Conservation (phyloP, 2,888 invertebrate genomes). For the Marasmarcha lunaedactyla region DNA sequence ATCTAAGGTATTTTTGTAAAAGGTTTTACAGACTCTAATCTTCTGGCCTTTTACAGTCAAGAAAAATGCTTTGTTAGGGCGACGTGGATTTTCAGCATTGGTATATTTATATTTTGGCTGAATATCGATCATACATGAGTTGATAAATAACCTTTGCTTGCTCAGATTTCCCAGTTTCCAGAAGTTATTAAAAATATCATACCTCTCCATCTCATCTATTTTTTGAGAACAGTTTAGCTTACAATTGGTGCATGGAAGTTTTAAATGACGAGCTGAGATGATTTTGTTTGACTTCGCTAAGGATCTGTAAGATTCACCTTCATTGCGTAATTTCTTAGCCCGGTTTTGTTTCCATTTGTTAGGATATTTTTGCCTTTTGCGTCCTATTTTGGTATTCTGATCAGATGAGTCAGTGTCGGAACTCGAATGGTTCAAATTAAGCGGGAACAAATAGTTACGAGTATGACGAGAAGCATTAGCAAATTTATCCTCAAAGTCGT, state of each 20-base stretch:
- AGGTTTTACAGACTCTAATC: conserved; percentile 13
- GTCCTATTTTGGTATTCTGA: conserved; percentile 1
- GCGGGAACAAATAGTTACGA: too few species aligned
- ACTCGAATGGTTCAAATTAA: too few species aligned
- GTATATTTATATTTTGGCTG: conserved; percentile 9
- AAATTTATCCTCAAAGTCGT: too few species aligned
- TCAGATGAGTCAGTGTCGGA: not conserved
- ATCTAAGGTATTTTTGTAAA: conserved; percentile 14
- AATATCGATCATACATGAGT: conserved; percentile 4
- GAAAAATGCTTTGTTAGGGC: conserved; percentile 9
- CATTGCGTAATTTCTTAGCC: conserved; percentile 8
- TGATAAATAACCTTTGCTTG: conserved; percentile 2
- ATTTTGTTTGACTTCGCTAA: conserved; percentile 7
- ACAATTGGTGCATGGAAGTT: conserved; percentile 7
- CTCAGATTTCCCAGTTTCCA: conserved; percentile 4
- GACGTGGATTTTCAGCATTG: conserved; percentile 4
- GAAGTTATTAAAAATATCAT: conserved; percentile 3
- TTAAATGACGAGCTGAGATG: conserved; percentile 3
- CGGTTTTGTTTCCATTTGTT: conserved; percentile 11
- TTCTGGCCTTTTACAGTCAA: conserved; percentile 7
- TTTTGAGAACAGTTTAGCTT: conserved; percentile 6
- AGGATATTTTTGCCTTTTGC: conserved; percentile 8
- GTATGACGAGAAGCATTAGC: too few species aligned
- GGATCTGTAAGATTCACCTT: conserved; percentile 7
- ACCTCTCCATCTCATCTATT: conserved; percentile 3